Percentiles rank a stretch among this genome's conserved stretches.
Conservation (phyloP, 2,888 invertebrate species). For the Drosophila atripex region DNA sequence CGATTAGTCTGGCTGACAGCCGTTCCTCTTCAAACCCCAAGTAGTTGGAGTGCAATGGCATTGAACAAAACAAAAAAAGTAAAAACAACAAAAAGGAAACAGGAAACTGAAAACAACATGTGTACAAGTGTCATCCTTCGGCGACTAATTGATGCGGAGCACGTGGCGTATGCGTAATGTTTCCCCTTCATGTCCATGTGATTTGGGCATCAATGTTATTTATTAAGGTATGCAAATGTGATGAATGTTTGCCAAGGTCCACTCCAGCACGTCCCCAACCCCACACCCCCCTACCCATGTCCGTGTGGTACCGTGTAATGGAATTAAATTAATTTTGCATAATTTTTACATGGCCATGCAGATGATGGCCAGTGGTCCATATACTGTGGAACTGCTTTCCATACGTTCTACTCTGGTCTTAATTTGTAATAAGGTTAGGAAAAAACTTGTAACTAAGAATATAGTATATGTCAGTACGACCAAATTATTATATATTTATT, state of each 20-base stretch:
- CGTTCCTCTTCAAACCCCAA: not conserved
- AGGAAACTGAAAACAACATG: not conserved
- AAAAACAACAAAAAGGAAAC: not conserved
- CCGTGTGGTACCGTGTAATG: slow-evolving; percentile 9
- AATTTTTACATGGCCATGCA: slow-evolving; percentile 19
- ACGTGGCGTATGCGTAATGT: slow-evolving; percentile 31
- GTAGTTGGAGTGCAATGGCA: slow-evolving; percentile 9
- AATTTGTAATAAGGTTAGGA: too few species aligned
- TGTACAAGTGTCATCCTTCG: slow-evolving; percentile 12
- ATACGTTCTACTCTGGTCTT: too few species aligned
- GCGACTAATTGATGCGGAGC: slow-evolving; percentile 25
- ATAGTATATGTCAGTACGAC: too few species aligned
- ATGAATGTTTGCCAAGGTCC: slow-evolving; percentile 28
- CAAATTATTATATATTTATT: too few species aligned
- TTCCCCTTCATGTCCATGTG: slow-evolving; percentile 4
- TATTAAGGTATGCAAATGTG: slow-evolving; percentile 36
- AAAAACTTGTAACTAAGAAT: too few species aligned
- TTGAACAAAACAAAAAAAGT: not conserved
- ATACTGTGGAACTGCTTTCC: not conserved
- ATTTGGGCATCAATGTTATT: slow-evolving; percentile 26
- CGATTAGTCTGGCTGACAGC: slow-evolving; percentile 34
- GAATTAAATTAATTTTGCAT: slow-evolving; percentile 39
- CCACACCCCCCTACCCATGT: not conserved
- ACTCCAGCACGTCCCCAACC: not conserved
- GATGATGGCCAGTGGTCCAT: slow-evolving; percentile 5